A percentile compares a stretch with the other conserved stretches of the same genome.
phyloP scores from a whole-genome alignment of 1,140 invertebrate species.

The Camponotus vicinus region DNA sequence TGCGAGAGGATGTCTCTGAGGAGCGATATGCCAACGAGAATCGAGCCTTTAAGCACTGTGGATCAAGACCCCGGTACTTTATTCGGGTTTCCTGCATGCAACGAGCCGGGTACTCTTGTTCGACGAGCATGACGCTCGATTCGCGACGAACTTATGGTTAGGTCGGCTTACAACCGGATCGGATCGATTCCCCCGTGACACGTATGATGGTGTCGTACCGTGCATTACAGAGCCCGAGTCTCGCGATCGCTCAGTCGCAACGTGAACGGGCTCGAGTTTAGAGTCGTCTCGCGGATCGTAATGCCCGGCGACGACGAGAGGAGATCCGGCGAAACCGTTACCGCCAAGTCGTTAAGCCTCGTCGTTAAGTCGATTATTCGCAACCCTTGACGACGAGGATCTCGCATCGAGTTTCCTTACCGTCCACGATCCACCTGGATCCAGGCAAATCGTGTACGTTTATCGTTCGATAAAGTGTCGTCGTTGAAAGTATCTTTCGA shows the following conservation, averaged over 20 bases:
- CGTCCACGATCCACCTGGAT: conserved; percentile 38
- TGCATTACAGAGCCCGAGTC: conserved; percentile 69
- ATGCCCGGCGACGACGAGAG: conserved; percentile 53
- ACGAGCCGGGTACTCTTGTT: conserved; percentile 62
- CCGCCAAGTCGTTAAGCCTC: conserved; percentile 78
- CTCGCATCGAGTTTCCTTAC: conserved; percentile 74
- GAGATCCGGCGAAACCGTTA: conserved; percentile 71
- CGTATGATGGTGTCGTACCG: conserved; percentile 73
- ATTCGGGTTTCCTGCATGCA: conserved; percentile 58
- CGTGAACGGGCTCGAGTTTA: conserved; percentile 63
- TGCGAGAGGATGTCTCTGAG: background rate
- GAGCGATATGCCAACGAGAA: conserved; percentile 22
- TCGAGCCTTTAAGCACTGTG: conserved; percentile 45
- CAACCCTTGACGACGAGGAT: conserved; percentile 73
- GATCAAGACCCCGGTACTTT: conserved; percentile 50
- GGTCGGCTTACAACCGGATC: conserved; percentile 80
- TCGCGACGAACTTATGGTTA: conserved; percentile 73
- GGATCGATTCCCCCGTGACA: conserved; percentile 80
- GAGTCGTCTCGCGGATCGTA: conserved; percentile 73
- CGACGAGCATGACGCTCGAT: conserved; percentile 66
- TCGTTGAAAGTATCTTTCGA: conserved; percentile 23
- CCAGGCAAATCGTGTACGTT: conserved; percentile 35
- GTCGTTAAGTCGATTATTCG: conserved; percentile 80
- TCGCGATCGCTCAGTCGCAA: conserved; percentile 38
- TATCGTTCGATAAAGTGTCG: conserved; percentile 64